Evolutionary conservation across 2,797 vertebrate species (phyloP), one percentile per base, ranked within the genome.

Genomic region (Arctocebus calabarensis): DNA sequence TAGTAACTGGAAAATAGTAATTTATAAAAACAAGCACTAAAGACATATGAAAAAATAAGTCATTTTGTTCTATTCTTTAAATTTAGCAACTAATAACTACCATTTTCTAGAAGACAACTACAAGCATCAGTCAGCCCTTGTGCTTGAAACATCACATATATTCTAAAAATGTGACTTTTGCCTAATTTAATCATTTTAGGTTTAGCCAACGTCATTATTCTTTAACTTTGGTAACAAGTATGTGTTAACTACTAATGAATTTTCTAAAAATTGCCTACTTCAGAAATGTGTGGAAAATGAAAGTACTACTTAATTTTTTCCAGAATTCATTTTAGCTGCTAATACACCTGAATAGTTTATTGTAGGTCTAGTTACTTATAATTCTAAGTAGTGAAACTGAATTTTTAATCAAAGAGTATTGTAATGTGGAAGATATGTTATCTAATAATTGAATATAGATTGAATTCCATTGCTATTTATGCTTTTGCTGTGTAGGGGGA

Each of bases 401-500:
- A 77, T 68, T 96, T 83, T 96, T 89, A 96, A 75, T 10, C 22
- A 88, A 59, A 85, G 20, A 22, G 37, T 94, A 61, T 62, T 96
- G 20, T 94, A 27, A 75, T 84, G 52, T 71, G 27, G 77, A 10
- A 75, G 71, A 73, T 90, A 23, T 66, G 59, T 73, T 90, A 85
- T 84, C 25, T 84, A 73, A 37, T 81, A 93, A 94, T 89, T 89
- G n/a, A 19, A 16, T 74, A 62, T 43, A 78, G 29, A 48, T 82
- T 87, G 55, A 89, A 78, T 95, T 95, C 91, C n/a, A 78, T 79
- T 95, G 34, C 55, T 91, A 4, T 40, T 94, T 48, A 14, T 83
- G 13, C 32, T 68, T 92, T 84, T 78, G 19, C 48, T 90, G 5
- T 94, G 0, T 86, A 82, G 68, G 45, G 32, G 32, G 45, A 77